Evolutionary conservation across 2,113 vertebrate species (phyloP).

Genomic region (Stigmatopora argus): DNA sequence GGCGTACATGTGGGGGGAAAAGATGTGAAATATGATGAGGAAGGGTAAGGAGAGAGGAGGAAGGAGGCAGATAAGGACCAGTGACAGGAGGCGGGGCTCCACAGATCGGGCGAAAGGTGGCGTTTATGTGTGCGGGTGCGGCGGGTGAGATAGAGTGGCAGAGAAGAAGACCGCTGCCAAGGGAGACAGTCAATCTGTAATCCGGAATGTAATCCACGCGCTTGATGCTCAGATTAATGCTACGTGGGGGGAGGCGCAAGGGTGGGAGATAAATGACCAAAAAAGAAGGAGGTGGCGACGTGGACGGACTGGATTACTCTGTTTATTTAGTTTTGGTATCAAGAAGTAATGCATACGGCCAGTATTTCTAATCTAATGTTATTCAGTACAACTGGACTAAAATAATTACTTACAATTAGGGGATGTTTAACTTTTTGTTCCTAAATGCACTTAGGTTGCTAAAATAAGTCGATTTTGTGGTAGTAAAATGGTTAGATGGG

Average conservation of each 20-base stretch:
- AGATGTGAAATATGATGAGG: slow-evolving; percentile 25
- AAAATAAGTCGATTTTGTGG: background rate
- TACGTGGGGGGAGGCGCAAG: slow-evolving; percentile 32
- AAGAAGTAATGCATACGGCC: background rate
- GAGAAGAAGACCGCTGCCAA: slow-evolving; percentile 43
- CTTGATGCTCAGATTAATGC: slow-evolving; percentile 74
- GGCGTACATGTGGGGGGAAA: slow-evolving; percentile 18
- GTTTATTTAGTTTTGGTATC: background rate
- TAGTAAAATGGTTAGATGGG: background rate
- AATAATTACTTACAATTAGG: background rate
- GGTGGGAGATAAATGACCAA: slow-evolving; percentile 5
- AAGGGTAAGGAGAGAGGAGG: slow-evolving; percentile 2
- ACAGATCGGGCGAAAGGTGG: slow-evolving; percentile 31
- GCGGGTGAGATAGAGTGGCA: slow-evolving; percentile 39
- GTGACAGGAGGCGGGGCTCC: slow-evolving; percentile 9
- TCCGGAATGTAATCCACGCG: slow-evolving; percentile 72
- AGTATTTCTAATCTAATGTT: background rate
- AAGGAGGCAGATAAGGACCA: slow-evolving; percentile 21
- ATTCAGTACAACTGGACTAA: background rate
- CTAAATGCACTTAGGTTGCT: background rate
- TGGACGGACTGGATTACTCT: slow-evolving; percentile 20
- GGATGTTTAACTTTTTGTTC: background rate
- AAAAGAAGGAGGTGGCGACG: slow-evolving; percentile 25
- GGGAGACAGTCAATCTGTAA: slow-evolving; percentile 66
- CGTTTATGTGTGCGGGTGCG: too few species aligned